Evolutionary conservation across 2,888 invertebrate genomes (phyloP), one percentile per base, ranked within the genome.

Genomic region (Lydus trimaculatus): DNA sequence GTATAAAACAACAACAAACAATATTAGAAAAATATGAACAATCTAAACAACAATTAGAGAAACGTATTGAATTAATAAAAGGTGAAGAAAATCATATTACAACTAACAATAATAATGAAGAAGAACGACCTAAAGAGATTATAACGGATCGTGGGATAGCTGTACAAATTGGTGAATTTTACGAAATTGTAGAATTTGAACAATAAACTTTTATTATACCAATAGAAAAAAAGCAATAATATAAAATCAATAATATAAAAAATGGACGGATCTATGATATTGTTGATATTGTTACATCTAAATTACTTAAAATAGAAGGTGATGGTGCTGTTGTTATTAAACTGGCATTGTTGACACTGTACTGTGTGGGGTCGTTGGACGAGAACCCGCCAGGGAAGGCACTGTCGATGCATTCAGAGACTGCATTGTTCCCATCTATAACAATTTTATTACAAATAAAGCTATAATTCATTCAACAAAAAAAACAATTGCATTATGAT

Each of bases 341-440:
- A 71, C 93, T 0, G 95, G 95, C 91, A 94, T 93, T 31, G 95
- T 95, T 5, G 95, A 95, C 0, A 95, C 94, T 9, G 95, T 95
- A 85, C 94, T 94, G 86, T 95, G 95, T 0, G 96, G 96, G 23
- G 96, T 96, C 64, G 95, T 96, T 31, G 96, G 96, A 23, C 95
- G 89, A 36, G 95, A 96, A 58, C 95, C 95, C 65, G 95, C 95
- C 69, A 96, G 88, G 0, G 95, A 95, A 72, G 95, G 95, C 78
- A 94, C 93, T 59, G 94, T 91, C 17, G 95, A 95, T 25, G 94
- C 94, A 85, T 92, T 92, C 78, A 93, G 85, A 48, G 92, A 93
- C 71, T 91, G 91, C 94, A 96, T 93, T 64, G 96, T 96, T 60
- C 95, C 96, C 91, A 96, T 95, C 95, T 95, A 85, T 48, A 85